Evolutionary conservation across 2,888 invertebrate genomes (phyloP), one percentile per base, ranked within the genome.

Genomic region (Tetranychus piercei): DNA sequence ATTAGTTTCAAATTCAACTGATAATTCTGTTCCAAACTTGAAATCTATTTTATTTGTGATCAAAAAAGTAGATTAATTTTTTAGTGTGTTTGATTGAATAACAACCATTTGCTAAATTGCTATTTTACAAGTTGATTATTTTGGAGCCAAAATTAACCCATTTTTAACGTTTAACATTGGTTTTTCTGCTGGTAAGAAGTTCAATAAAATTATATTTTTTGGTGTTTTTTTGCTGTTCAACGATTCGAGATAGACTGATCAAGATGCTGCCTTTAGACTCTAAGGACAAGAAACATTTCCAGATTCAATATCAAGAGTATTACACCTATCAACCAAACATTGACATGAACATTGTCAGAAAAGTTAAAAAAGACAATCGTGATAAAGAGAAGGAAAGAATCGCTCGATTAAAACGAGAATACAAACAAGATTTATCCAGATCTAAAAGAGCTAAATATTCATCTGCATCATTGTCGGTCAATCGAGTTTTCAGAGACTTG

Each of bases 381-480:
- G 44, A 45, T 5, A 15, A 20, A 18, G 73, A 55, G 23, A 73
- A 73, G 34, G 73, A 73, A 23, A 55, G 22, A 2, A 64, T 55
- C 8, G 55, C 73, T 22, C 23, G 44, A 73, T 23, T 55, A 34
- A 73, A 55, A 20, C 45, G 64, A 64, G 73, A 73, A 55, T 73
- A n/a, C 15, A 73, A 55, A 34, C n/a, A 18, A 73, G 73, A 73
- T 23, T 22, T 73, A 8, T 73, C 73, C 55, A 73, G 55, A 6
- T 23, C 73, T 11, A 73, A 73, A 23, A n/a, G 64, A 65, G 73
- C 73, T 20, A 73, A 73, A 55, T 73, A 73, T 64, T 55, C 73
- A n/a, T 64, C 73, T 9, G 73, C 73, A n/a, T 73, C 73, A 18
- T 44, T 73, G 1, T 64, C 64, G 1, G 73, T 44, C 22, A 34